A percentile compares a stretch with the other conserved stretches of the same genome.
These are phyloP conservation scores for Microcebus jonahi DNA, from an alignment of 2,113 vertebrate species.

Conservation along the genomic window DNA sequence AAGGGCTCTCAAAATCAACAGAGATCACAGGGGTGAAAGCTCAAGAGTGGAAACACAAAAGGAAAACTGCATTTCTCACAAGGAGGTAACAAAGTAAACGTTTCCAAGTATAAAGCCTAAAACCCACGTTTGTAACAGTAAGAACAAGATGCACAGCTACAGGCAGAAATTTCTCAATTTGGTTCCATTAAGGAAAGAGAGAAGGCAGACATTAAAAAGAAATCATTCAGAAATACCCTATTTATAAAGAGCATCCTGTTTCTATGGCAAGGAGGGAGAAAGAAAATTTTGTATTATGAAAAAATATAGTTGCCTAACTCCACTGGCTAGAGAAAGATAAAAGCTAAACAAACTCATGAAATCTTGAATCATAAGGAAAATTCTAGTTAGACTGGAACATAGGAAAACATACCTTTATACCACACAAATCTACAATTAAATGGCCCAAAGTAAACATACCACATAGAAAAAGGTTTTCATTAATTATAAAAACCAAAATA, in stretches of 20 bases:
- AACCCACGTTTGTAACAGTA: background rate
- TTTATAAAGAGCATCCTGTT: constrained; percentile 4
- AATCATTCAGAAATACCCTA: background rate
- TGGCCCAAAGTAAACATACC: background rate
- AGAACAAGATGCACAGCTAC: background rate
- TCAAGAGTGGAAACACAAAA: background rate
- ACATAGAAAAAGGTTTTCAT: background rate
- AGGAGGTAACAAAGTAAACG: background rate
- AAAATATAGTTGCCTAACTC: background rate
- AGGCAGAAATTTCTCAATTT: background rate
- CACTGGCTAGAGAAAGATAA: background rate
- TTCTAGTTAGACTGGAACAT: background rate
- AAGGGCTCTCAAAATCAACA: background rate
- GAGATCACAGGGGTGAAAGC: background rate
- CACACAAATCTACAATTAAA: background rate
- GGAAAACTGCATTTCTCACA: constrained; percentile 10
- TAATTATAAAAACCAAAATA: background rate
- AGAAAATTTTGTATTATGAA: background rate
- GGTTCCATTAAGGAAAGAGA: background rate
- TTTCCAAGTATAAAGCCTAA: background rate
- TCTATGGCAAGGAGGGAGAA: background rate
- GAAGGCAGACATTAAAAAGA: constrained; percentile 24
- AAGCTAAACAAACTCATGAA: background rate
- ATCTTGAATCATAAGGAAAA: background rate
- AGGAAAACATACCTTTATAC: background rate